A percentile compares a stretch with the other conserved stretches of the same genome.
These are phyloP conservation scores for Myotis myotis DNA, from an alignment of 2,797 vertebrate genomes.

Conservation along the genomic window DNA sequence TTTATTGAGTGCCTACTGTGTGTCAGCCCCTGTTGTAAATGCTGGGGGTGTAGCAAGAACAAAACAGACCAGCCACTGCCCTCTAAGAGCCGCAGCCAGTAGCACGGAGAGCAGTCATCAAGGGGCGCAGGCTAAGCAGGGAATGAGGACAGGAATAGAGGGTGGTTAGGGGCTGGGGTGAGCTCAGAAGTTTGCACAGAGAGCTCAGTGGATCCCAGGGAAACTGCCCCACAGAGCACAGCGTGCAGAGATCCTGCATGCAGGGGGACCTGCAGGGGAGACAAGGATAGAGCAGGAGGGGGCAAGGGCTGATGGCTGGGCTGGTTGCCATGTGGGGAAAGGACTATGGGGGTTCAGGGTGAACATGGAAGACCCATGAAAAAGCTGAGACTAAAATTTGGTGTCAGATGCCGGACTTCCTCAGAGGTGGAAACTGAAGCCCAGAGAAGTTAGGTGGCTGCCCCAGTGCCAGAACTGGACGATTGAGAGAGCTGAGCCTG, in stretches of 20 bases:
- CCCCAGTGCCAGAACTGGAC: not conserved
- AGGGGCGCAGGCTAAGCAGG: not conserved
- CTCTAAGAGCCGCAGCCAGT: fast-evolving
- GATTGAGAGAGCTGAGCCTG: not conserved
- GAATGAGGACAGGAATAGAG: not conserved
- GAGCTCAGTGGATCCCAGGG: fast-evolving
- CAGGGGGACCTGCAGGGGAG: fast-evolving
- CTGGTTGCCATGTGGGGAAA: not conserved
- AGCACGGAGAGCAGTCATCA: fast-evolving
- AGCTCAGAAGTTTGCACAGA: fast-evolving
- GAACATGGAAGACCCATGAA: not conserved
- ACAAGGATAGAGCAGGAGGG: not conserved
- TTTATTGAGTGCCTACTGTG: not conserved
- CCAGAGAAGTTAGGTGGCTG: not conserved
- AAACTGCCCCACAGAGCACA: fast-evolving
- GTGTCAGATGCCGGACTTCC: fast-evolving
- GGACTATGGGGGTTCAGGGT: fast-evolving
- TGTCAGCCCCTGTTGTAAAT: not conserved
- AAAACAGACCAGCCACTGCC: fast-evolving
- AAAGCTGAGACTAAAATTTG: not conserved
- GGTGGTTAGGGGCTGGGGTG: not conserved
- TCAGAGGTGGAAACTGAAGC: not conserved
- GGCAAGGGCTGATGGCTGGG: too few species aligned
- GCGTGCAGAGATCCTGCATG: not conserved
- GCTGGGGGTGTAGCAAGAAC: fast-evolving